Conservation (phyloP, 2,888 invertebrate genomes). For the Quadriops clusia region DNA sequence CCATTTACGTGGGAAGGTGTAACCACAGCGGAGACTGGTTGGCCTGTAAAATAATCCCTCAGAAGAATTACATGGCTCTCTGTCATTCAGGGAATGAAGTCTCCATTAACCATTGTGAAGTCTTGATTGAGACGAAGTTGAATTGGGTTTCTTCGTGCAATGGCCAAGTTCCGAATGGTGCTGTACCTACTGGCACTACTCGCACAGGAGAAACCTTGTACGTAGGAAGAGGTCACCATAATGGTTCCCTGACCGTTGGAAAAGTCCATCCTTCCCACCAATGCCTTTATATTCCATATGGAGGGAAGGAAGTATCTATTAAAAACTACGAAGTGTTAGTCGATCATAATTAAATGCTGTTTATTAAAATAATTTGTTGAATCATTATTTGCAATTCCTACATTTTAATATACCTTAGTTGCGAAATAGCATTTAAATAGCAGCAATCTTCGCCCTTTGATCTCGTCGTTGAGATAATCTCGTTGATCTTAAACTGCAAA, state of each 20-base stretch:
- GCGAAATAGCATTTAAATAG: no score
- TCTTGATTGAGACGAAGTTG: no score
- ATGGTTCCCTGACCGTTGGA: slow-evolving; percentile 13
- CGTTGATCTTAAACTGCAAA: no score
- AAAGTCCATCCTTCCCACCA: slow-evolving; percentile 39
- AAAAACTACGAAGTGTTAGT: slow-evolving; percentile 33
- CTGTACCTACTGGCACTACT: slow-evolving; percentile 31
- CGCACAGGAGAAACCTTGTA: slow-evolving; percentile 31
- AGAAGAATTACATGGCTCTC: no score
- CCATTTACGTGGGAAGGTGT: slow-evolving; percentile 15
- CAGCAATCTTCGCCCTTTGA: no score
- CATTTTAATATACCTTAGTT: no score
- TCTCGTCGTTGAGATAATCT: no score
- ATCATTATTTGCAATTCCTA: no score
- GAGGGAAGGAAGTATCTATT: slow-evolving; percentile 36
- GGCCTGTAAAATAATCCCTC: slow-evolving; percentile 17
- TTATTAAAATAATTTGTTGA: no score
- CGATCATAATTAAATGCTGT: no score
- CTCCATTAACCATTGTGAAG: no score
- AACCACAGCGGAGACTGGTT: slow-evolving; percentile 11
- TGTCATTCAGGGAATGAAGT: no score
- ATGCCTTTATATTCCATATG: slow-evolving; percentile 39
- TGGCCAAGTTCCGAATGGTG: slow-evolving; percentile 30
- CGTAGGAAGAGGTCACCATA: slow-evolving; percentile 26
- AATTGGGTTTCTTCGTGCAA: slow-evolving; percentile 18